phyloP scores from a whole-genome alignment of 2,888 invertebrate species.

The Beris chalybata region DNA sequence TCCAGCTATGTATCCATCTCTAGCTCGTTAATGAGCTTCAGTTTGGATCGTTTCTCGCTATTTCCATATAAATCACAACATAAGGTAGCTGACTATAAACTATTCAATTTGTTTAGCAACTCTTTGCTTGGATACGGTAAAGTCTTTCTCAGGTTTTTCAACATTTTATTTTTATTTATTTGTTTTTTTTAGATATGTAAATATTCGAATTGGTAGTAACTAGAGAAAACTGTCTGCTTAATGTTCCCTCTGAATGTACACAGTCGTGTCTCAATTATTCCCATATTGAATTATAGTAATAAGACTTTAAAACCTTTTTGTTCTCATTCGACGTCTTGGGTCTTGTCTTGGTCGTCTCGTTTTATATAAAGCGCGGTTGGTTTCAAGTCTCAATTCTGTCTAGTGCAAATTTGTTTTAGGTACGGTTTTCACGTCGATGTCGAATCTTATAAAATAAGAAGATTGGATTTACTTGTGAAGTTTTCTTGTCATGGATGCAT shows the following conservation, averaged over 20 bases:
- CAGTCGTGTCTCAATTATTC: slow-evolving; percentile 39
- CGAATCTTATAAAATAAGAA: too few species aligned
- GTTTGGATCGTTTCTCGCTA: background rate
- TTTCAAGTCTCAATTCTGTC: too few species aligned
- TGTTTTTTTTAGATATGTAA: slow-evolving; percentile 26
- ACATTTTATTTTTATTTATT: too few species aligned
- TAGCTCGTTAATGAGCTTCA: slow-evolving; percentile 13
- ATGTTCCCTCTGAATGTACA: slow-evolving; percentile 32
- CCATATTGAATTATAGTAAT: slow-evolving; percentile 38
- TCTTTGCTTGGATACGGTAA: background rate
- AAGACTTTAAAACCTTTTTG: slow-evolving; percentile 31
- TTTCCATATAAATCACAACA: background rate
- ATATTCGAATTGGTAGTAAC: slow-evolving; percentile 30
- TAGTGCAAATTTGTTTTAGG: too few species aligned
- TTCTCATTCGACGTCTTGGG: background rate
- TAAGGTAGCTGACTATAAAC: slow-evolving; percentile 3
- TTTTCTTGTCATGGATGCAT: too few species aligned
- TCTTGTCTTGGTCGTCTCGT: too few species aligned
- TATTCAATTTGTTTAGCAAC: slow-evolving; percentile 13
- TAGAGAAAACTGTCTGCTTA: slow-evolving; percentile 22
- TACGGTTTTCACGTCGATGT: too few species aligned
- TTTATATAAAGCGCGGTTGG: too few species aligned
- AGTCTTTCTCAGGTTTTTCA: too few species aligned
- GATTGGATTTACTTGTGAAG: too few species aligned
- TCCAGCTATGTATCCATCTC: slow-evolving; percentile 9